phyloP scores from a whole-genome alignment of 2,888 invertebrate genomes.

The Neuroscelio doddi region DNA sequence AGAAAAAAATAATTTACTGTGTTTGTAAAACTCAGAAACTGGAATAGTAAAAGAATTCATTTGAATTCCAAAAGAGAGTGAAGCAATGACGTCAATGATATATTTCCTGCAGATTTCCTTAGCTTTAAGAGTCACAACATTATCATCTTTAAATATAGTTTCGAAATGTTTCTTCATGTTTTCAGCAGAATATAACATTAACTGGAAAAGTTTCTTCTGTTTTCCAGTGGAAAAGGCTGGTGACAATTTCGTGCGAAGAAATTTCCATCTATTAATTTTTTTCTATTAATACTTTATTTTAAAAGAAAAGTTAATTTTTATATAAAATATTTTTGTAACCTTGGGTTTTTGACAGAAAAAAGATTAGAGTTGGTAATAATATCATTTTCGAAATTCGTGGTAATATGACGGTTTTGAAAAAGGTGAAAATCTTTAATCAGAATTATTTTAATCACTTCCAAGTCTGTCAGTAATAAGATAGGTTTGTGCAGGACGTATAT shows the following conservation, averaged over 20 bases:
- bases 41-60: not conserved
- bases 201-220: constrained; percentile 72
- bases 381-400: constrained; percentile 61
- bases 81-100: constrained; percentile 56
- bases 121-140: constrained; percentile 31
- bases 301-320: not conserved
- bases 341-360: constrained; percentile 70
- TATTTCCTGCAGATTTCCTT: constrained; percentile 50
- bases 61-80: constrained; percentile 1
- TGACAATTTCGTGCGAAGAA: constrained; percentile 72
- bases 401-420: constrained; percentile 71
- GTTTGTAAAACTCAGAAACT: not conserved
- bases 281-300: no score
- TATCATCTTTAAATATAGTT: not conserved
- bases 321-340: not conserved
- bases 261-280: constrained; percentile 74
- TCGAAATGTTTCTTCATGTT: constrained; percentile 39
- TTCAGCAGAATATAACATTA: constrained; percentile 68
- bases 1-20: not conserved
- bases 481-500: constrained; percentile 73
- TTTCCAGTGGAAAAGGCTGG: constrained; percentile 75
- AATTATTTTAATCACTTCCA: constrained; percentile 71
- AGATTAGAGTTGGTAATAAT: constrained; percentile 62
- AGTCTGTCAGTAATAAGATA: constrained; percentile 69
- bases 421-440: constrained; percentile 72